A percentile compares a stretch with the other conserved stretches of the same genome.
Conservation (phyloP, 1,140 invertebrate species). For the Delia radicum region DNA sequence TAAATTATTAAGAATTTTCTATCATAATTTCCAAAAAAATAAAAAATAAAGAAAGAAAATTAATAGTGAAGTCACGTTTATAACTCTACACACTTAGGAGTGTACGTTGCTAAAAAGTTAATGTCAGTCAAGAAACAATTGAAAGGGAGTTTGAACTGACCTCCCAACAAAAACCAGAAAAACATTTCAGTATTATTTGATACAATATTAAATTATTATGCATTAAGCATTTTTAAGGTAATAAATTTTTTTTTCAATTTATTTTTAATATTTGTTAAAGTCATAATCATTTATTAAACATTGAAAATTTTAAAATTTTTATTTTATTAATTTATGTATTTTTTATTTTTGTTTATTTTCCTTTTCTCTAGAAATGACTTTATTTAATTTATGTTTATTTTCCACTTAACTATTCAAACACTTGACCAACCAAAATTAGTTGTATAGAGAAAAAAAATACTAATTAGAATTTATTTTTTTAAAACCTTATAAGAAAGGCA, state of each 20-base stretch:
- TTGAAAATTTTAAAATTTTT: too few relatives aligned
- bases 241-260: neutral
- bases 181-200: neutral
- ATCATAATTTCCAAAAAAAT: neutral
- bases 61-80: neutral
- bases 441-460: neutral
- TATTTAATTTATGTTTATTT: constrained; percentile 21
- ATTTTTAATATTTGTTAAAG: neutral
- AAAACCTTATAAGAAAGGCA: neutral
- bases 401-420: constrained; percentile 22
- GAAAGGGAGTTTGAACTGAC: neutral
- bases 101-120: neutral
- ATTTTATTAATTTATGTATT: constrained; percentile 2
- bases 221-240: neutral
- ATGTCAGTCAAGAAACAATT: neutral
- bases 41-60: neutral
- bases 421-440: neutral
- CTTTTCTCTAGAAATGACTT: neutral
- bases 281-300: neutral
- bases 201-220: neutral
- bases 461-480: constrained; percentile 7
- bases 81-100: neutral
- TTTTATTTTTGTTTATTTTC: neutral
- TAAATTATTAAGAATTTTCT: neutral
- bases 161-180: neutral